phyloP scores from a whole-genome alignment of 2,797 vertebrate species.

The Kryptopterus vitreolus region DNA sequence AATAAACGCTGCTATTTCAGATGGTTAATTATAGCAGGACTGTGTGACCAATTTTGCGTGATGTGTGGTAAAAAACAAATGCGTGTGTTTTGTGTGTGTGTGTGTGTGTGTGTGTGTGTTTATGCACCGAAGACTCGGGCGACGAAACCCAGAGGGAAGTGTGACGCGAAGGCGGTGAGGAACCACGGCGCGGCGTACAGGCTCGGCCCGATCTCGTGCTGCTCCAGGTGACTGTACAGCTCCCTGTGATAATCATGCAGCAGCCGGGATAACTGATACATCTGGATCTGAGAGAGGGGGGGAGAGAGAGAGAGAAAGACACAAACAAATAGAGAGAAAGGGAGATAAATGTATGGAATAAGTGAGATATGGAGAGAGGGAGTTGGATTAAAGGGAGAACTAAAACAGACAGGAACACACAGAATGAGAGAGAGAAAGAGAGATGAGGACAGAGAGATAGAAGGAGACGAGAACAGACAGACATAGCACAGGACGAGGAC shows the following conservation, averaged over 20 bases:
- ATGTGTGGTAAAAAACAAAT: too few species aligned
- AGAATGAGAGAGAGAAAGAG: neutral
- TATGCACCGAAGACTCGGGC: slow-evolving; percentile 92
- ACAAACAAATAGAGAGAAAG: neutral
- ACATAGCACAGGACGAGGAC: neutral
- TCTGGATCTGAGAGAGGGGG: slow-evolving; percentile 84
- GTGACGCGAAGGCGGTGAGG: slow-evolving; percentile 93
- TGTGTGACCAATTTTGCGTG: slow-evolving; percentile 24
- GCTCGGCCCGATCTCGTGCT: slow-evolving; percentile 93
- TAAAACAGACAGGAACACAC: neutral
- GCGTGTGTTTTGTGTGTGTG: neutral
- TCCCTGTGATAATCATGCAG: slow-evolving; percentile 96
- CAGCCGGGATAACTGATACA: slow-evolving; percentile 96
- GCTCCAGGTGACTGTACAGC: slow-evolving; percentile 90
- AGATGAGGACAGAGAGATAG: neutral
- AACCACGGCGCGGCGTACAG: slow-evolving; percentile 98
- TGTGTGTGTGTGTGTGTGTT: slow-evolving; percentile 27
- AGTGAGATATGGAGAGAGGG: neutral
- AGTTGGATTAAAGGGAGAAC: too few species aligned
- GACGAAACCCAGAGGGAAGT: slow-evolving; percentile 95
- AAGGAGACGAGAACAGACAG: neutral
- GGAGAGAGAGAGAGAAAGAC: neutral
- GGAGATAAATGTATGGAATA: too few species aligned
- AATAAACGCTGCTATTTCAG: neutral
- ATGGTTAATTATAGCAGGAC: neutral